Percentiles rank a stretch among this genome's conserved stretches.
Conservation (phyloP, 2,797 vertebrate genomes). For the Leptodactylus fallax region DNA sequence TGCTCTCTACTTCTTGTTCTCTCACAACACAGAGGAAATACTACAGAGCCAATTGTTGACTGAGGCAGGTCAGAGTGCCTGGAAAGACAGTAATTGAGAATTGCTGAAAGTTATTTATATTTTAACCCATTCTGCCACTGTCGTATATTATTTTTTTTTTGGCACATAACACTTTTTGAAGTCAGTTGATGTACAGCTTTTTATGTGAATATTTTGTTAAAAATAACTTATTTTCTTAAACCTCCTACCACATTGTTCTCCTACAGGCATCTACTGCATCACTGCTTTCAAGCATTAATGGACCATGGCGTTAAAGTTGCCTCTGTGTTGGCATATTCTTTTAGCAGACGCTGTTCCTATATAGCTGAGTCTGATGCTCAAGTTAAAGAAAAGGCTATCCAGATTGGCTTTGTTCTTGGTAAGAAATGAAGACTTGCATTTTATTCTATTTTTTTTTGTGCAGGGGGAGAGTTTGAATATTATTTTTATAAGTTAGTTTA, state of each 20-base stretch:
- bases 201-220: not conserved
- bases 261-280: slow-evolving; percentile 93
- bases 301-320: slow-evolving; percentile 98
- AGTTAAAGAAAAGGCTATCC: slow-evolving; percentile 98
- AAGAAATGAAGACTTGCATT: slow-evolving; percentile 59
- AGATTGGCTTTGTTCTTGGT: slow-evolving; percentile 98
- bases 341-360: slow-evolving; percentile 97
- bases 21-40: too few relatives aligned
- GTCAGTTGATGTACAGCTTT: not conserved
- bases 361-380: slow-evolving; percentile 95
- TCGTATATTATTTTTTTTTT: too few relatives aligned
- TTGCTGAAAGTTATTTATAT: too few relatives aligned
- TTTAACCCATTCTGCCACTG: too few relatives aligned
- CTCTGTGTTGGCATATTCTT: slow-evolving; percentile 96
- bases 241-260: not conserved
- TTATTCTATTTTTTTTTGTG: not conserved
- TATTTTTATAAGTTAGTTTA: too few relatives aligned
- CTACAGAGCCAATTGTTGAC: too few relatives aligned
- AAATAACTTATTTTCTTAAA: not conserved
- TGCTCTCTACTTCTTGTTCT: too few relatives aligned
- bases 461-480: too few relatives aligned
- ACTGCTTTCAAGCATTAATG: slow-evolving; percentile 99
- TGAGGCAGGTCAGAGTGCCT: too few relatives aligned
- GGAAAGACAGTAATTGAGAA: too few relatives aligned
- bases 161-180: not conserved